Percentiles rank a stretch among this genome's conserved stretches.
Evolutionary conservation across 1,140 invertebrate genomes (phyloP).

Genomic region (Nautilus pompilius): DNA sequence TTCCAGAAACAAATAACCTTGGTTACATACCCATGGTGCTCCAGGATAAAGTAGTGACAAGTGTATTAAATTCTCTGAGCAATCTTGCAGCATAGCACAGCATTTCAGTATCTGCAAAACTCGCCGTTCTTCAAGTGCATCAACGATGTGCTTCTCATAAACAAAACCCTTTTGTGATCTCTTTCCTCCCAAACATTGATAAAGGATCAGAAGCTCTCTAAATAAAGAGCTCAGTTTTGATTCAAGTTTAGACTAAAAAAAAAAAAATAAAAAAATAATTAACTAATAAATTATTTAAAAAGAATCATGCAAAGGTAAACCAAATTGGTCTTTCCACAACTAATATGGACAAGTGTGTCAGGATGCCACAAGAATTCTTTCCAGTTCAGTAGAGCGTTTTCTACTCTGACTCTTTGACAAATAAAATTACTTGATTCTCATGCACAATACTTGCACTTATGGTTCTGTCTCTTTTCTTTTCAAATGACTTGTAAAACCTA

Average conservation of each 20-base stretch:
- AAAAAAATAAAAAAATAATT: not conserved
- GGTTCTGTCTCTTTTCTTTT: not conserved
- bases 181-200: constrained; percentile 16
- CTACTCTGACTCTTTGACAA: no score
- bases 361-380: no score
- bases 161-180: constrained; percentile 7
- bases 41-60: constrained; percentile 38
- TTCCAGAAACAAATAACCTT: no score
- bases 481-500: constrained; percentile 11
- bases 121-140: constrained; percentile 26
- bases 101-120: constrained; percentile 26
- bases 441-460: not conserved
- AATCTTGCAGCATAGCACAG: constrained; percentile 34
- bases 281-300: not conserved
- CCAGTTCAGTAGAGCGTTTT: no score
- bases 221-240: constrained; percentile 36
- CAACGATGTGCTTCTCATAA: constrained; percentile 22
- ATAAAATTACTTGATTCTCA: no score
- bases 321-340: not conserved
- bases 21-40: constrained; percentile 46
- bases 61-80: constrained; percentile 31
- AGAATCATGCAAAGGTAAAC: no score
- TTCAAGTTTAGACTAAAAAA: constrained; percentile 40
- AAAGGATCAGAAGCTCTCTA: constrained; percentile 33
- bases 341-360: no score